Percentiles rank a stretch among this genome's conserved stretches.
Conservation (phyloP, 1,140 invertebrate genomes). For the Pseudomyrmex dendroicus region DNA sequence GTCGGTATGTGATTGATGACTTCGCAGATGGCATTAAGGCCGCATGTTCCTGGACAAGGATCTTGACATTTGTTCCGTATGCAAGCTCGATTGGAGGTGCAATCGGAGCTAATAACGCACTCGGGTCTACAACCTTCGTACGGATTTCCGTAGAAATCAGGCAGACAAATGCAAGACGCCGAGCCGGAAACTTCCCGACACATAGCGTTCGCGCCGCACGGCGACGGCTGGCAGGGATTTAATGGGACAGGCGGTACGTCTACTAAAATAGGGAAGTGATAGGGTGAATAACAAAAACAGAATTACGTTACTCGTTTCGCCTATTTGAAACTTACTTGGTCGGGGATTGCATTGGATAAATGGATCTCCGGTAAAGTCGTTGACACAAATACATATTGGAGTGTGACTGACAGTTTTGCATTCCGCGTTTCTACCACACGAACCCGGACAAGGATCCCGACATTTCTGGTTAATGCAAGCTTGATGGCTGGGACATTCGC, state of each 20-base stretch:
- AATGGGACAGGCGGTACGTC: conserved; percentile 67
- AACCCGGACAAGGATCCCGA: conserved; percentile 85
- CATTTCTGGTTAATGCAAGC: conserved; percentile 87
- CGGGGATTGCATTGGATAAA: conserved; percentile 83
- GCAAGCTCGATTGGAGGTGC: conserved; percentile 87
- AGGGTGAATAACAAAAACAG: conserved; percentile 6
- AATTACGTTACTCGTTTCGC: background rate
- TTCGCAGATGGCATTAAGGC: conserved; percentile 89
- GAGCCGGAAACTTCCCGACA: conserved; percentile 87
- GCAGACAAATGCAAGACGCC: conserved; percentile 87
- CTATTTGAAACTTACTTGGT: conserved; percentile 76
- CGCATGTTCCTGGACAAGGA: conserved; percentile 92
- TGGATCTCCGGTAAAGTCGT: conserved; percentile 85
- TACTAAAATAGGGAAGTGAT: conserved; percentile 33
- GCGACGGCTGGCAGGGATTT: conserved; percentile 90
- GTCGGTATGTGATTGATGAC: conserved; percentile 91
- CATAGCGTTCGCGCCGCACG: conserved; percentile 91
- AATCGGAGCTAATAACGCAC: conserved; percentile 89
- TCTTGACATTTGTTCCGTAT: conserved; percentile 88
- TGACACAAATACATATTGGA: conserved; percentile 86
- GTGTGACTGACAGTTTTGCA: conserved; percentile 87
- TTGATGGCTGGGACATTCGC: conserved; percentile 85
- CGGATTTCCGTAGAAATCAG: conserved; percentile 88
- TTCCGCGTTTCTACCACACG: conserved; percentile 86
- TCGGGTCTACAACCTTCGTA: conserved; percentile 89